phyloP scores from a whole-genome alignment of 2,888 invertebrate species.

The Amiota mariae region DNA sequence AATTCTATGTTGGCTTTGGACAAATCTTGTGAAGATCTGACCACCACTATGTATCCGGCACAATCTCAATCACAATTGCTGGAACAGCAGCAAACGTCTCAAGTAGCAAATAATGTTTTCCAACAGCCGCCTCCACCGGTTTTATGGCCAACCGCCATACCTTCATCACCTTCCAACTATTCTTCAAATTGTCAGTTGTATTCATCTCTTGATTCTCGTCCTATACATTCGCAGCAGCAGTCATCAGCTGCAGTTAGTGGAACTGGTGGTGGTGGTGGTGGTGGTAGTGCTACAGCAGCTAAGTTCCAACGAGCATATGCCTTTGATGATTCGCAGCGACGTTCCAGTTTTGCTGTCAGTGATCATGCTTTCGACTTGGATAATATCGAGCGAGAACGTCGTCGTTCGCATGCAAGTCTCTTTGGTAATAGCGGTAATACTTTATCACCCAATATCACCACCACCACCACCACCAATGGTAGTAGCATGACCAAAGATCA shows the following conservation, averaged over 20 bases:
- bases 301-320: slow-evolving; percentile 68
- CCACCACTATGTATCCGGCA: slow-evolving; percentile 12
- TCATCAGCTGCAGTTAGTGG: slow-evolving; percentile 14
- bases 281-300: slow-evolving; percentile 36
- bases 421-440: slow-evolving; percentile 51
- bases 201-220: slow-evolving; percentile 23
- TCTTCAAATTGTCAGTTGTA: slow-evolving; percentile 60
- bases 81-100: slow-evolving; percentile 25
- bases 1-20: slow-evolving; percentile 60
- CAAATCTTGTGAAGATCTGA: slow-evolving; percentile 57
- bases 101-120: not conserved
- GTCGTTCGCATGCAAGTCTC: slow-evolving; percentile 73
- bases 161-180: slow-evolving; percentile 71
- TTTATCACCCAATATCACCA: slow-evolving; percentile 19
- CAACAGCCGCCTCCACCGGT: slow-evolving; percentile 50
- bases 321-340: slow-evolving; percentile 66
- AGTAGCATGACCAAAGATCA: slow-evolving; percentile 51
- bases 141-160: slow-evolving; percentile 72
- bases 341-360: slow-evolving; percentile 52
- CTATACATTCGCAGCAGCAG: slow-evolving; percentile 38
- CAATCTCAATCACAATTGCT: slow-evolving; percentile 32
- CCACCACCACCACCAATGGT: not conserved
- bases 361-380: slow-evolving; percentile 70
- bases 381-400: slow-evolving; percentile 71
- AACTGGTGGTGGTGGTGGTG: slow-evolving; percentile 34